Percentiles rank a stretch among this genome's conserved stretches.
phyloP scores from a whole-genome alignment of 2,888 invertebrate genomes.

The Tholera decimalis region DNA sequence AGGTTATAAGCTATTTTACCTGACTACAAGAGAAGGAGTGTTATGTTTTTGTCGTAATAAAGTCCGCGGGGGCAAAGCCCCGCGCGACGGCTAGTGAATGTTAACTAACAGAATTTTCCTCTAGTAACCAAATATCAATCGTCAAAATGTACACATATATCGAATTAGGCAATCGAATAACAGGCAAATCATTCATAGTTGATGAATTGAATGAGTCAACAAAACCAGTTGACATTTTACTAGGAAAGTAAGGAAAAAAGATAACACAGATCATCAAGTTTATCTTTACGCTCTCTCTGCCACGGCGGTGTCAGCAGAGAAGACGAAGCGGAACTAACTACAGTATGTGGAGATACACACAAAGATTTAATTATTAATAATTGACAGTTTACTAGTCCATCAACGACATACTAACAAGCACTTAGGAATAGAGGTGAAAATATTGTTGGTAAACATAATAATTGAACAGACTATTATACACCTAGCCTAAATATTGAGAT shows the following conservation, averaged over 20 bases:
- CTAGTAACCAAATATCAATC: not conserved
- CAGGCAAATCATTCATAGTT: not conserved
- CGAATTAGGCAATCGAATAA: not conserved
- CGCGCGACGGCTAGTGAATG: too few relatives aligned
- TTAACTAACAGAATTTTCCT: not conserved
- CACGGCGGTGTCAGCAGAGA: conserved; percentile 49
- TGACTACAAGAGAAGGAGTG: too few relatives aligned
- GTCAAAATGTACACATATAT: not conserved
- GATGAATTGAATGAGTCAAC: not conserved
- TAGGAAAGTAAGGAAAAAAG: conserved; percentile 1
- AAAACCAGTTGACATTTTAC: conserved; percentile 18
- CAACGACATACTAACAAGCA: conserved; percentile 7
- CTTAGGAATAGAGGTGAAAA: too few relatives aligned
- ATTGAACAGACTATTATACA: too few relatives aligned
- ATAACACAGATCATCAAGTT: conserved; percentile 20
- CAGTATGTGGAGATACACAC: conserved; percentile 28
- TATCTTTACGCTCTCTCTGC: conserved; percentile 53
- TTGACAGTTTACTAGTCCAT: conserved; percentile 22
- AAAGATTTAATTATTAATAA: conserved; percentile 47
- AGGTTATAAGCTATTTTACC: too few relatives aligned
- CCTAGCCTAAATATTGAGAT: too few relatives aligned
- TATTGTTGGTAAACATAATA: too few relatives aligned
- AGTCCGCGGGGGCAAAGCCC: too few relatives aligned
- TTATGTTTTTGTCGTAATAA: too few relatives aligned
- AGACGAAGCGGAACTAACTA: conserved; percentile 48